Evolutionary conservation across 2,888 invertebrate species (phyloP).

Genomic region (Arenicola marina): DNA sequence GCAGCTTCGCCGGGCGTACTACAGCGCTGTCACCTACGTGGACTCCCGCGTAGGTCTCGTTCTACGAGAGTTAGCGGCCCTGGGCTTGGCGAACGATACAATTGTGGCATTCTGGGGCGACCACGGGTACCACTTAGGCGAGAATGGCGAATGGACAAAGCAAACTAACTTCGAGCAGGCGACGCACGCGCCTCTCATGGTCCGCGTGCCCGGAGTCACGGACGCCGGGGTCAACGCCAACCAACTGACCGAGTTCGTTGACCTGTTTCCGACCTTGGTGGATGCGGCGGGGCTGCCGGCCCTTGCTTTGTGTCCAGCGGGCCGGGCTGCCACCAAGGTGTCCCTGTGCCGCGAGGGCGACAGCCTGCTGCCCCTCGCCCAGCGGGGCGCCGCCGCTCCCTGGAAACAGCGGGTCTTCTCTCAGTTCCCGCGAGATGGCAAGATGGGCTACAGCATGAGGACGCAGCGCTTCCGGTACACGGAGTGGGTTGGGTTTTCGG

Average conservation of each 20-base stretch:
- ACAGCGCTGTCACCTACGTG: conserved; percentile 16
- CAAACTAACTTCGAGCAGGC: conserved; percentile 42
- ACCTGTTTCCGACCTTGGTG: conserved; percentile 41
- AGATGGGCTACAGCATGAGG: conserved; percentile 41
- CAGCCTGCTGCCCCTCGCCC: conserved; percentile 25
- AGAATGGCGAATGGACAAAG: conserved; percentile 36
- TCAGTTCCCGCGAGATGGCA: conserved; percentile 32
- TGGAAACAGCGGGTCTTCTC: conserved; percentile 27
- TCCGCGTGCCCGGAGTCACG: conserved; percentile 40
- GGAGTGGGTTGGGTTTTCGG: conserved; percentile 31
- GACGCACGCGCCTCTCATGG: conserved; percentile 42
- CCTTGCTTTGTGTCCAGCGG: conserved; percentile 21
- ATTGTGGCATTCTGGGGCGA: conserved; percentile 30
- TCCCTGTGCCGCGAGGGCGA: conserved; percentile 28
- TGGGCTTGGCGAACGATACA: conserved; percentile 24
- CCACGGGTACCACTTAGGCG: conserved; percentile 34
- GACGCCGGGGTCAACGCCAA: conserved; percentile 26
- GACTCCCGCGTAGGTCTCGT: conserved; percentile 26
- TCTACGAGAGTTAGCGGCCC: conserved; percentile 8
- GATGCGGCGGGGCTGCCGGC: conserved; percentile 37
- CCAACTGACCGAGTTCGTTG: conserved; percentile 41
- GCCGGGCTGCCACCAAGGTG: too few relatives aligned
- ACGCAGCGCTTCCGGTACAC: conserved; percentile 37
- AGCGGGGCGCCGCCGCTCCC: background rate
- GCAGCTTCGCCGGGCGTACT: conserved; percentile 28